Evolutionary conservation across 2,888 invertebrate species (phyloP).

Genomic region (Scrobipalpa atriplicella): DNA sequence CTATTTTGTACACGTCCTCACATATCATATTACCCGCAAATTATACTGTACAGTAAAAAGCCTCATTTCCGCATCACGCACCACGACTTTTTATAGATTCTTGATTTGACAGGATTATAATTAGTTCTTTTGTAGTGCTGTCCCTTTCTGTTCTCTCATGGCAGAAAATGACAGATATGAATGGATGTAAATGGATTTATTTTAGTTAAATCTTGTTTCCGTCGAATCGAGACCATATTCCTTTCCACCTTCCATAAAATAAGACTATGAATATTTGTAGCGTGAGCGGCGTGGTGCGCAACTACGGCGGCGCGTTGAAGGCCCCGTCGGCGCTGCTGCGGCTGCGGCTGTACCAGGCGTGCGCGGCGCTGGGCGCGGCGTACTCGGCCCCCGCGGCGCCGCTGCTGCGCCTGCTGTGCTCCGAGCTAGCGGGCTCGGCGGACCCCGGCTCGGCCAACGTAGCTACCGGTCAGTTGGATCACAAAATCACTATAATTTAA

Average conservation of each 20-base stretch:
- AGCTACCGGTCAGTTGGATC: constrained; percentile 52
- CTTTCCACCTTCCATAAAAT: neutral
- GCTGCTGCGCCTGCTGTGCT: constrained; percentile 93
- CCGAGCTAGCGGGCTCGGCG: constrained; percentile 96
- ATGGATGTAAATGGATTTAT: too few species aligned
- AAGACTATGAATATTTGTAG: constrained; percentile 72
- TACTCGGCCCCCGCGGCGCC: constrained; percentile 85
- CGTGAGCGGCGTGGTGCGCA: constrained; percentile 91
- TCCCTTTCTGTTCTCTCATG: too few species aligned
- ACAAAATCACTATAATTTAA: neutral
- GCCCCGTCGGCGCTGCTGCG: constrained; percentile 97
- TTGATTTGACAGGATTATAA: too few species aligned
- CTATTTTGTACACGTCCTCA: too few species aligned
- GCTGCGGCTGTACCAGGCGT: constrained; percentile 94
- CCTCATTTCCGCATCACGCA: too few species aligned
- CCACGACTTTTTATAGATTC: too few species aligned
- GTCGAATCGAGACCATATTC: too few species aligned
- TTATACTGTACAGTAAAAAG: too few species aligned
- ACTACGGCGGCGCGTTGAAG: constrained; percentile 95
- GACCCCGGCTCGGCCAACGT: constrained; percentile 95
- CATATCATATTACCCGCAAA: too few species aligned
- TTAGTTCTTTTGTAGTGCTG: too few species aligned
- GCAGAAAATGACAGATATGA: too few species aligned
- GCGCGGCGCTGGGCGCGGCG: constrained; percentile 55
- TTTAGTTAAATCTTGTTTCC: too few species aligned